phyloP scores from a whole-genome alignment of 2,797 vertebrate genomes.

The Pelochelys cantorii region DNA sequence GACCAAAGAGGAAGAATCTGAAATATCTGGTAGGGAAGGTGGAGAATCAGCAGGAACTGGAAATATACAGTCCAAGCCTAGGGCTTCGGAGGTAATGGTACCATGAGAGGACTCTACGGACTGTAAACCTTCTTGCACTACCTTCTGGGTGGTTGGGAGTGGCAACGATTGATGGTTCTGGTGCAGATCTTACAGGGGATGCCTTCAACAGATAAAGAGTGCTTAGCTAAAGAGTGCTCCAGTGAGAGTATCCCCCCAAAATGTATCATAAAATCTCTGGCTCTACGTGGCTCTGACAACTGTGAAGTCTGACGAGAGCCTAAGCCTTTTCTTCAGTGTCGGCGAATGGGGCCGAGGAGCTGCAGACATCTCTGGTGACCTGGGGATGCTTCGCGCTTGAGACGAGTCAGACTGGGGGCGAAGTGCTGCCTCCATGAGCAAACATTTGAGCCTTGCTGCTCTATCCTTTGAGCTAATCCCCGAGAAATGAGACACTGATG shows the following conservation, averaged over 20 bases:
- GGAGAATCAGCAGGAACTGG: neutral
- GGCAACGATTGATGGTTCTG: neutral
- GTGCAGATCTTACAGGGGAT: neutral
- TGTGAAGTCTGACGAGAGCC: neutral
- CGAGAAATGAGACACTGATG: neutral
- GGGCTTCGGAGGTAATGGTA: neutral
- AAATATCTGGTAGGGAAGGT: no score
- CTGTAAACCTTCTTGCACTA: neutral
- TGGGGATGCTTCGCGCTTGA: neutral
- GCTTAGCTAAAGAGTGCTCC: neutral
- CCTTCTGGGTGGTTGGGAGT: neutral
- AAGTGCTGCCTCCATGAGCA: neutral
- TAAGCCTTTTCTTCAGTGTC: neutral
- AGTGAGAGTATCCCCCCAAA: neutral
- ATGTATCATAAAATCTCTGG: neutral
- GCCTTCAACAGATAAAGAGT: neutral
- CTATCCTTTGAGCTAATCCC: neutral
- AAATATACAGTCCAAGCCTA: neutral
- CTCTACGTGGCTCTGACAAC: neutral
- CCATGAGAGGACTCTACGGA: neutral
- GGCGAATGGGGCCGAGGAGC: neutral
- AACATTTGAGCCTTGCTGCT: neutral
- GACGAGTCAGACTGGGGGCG: neutral
- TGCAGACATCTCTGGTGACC: neutral
- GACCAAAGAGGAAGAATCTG: no score